Conservation (phyloP, 2,888 invertebrate genomes). For the Agrypnus murinus region DNA sequence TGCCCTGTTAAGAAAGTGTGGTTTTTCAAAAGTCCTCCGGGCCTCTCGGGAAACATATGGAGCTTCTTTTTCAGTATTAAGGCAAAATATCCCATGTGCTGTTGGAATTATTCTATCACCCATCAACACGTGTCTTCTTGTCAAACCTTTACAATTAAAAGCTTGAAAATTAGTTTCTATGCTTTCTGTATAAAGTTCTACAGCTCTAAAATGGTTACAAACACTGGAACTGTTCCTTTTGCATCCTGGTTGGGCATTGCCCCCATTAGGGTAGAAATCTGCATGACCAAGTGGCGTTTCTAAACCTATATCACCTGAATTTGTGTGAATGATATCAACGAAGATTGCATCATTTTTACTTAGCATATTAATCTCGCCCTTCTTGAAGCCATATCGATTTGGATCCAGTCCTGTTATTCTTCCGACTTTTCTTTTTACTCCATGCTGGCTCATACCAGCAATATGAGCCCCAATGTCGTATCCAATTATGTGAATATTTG, state of each 20-base stretch:
- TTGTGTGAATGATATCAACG: constrained; percentile 4
- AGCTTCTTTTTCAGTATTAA: not conserved
- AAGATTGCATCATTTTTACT: not conserved
- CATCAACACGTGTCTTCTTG: not conserved
- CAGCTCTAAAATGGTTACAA: not conserved
- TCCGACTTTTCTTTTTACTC: not conserved
- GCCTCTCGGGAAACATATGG: too few species aligned
- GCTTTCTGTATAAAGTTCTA: not conserved
- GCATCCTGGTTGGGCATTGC: not conserved
- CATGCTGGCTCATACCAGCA: not conserved
- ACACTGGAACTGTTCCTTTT: not conserved
- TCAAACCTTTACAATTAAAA: not conserved
- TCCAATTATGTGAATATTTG: constrained; percentile 18
- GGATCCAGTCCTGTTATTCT: not conserved
- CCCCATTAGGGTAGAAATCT: not conserved
- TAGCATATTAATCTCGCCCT: too few species aligned
- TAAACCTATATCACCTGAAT: not conserved
- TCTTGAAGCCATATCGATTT: not conserved
- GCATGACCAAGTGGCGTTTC: not conserved
- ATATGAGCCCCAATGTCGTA: constrained; percentile 7
- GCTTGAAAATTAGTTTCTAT: not conserved
- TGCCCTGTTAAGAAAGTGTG: too few species aligned
- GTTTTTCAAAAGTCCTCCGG: too few species aligned
- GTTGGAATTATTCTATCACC: not conserved
- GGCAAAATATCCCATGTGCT: not conserved